Evolutionary conservation across 2,797 vertebrate genomes (phyloP), one percentile per base, ranked within the genome.

Genomic region (Eremophila alpestris): DNA sequence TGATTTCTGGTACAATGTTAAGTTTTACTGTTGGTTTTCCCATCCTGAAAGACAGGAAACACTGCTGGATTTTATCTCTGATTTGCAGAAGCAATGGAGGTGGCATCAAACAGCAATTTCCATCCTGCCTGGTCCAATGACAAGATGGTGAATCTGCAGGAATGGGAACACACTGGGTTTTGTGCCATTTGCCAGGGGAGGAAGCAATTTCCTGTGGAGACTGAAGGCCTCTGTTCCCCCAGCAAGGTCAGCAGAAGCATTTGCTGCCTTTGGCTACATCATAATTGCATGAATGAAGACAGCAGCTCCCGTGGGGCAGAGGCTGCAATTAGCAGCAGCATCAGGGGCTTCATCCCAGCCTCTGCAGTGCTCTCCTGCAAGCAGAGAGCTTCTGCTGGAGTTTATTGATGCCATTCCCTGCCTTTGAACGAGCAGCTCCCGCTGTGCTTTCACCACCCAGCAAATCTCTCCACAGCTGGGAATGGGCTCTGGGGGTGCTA

Each of bases 241-340:
- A 71, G 79, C 84, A 91, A 90, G 94, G 91, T 96, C 95, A 96
- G 58, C 79, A 93, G 91, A 93, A 94, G 75, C 87, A 69, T 83
- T 93, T 7, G 1, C 71, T 87, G 94, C 96, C 87, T 92, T 96
- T 88, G 84, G 91, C 89, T 94, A 52, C 87, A 65, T 79, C 84
- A 71, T 94, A 93, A 94, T 93, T 91, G 91, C 59, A 83, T 93
- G 95, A 94, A 95, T 92, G 90, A 96, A 95, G 90, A 60, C 83
- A 69, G 65, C 5, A 8, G 69, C 65, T 94, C 92, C 94, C 46
- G 11, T 52, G 62, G 87, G 89, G 89, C 62, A 89, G n/a, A 71
- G 59, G 64, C 75, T 95, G 75, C 90, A 86, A 88, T 94, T 90
- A 90, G 86, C 86, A 95, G 73, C 82, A 36, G 40, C 43, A 69